Conservation (phyloP, 2,113 vertebrate species). For the Tautogolabrus adspersus region DNA sequence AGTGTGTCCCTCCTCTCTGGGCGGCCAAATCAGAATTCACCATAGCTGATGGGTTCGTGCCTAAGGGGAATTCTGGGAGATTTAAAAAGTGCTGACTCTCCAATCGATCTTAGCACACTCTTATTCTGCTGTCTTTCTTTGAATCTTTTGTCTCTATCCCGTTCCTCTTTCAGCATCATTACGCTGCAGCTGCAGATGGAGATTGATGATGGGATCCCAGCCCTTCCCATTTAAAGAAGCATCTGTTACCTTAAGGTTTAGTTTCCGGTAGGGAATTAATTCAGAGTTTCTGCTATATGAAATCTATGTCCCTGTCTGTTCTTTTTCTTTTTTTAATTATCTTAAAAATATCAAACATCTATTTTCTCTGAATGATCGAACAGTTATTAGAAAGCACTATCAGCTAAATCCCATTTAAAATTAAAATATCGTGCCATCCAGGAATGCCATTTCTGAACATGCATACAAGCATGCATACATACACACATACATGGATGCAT, state of each 20-base stretch:
- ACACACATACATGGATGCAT: constrained; percentile 13
- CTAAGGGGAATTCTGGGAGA: constrained; percentile 71
- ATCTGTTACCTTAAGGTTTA: constrained; percentile 66
- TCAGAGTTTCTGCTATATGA: constrained; percentile 37
- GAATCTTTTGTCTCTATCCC: constrained; percentile 76
- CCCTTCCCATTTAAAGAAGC: constrained; percentile 70
- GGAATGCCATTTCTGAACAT: constrained; percentile 53
- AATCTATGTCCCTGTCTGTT: constrained; percentile 44
- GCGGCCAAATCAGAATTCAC: constrained; percentile 70
- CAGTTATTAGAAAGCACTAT: constrained; percentile 26
- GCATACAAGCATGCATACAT: constrained; percentile 74
- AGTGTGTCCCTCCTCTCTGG: constrained; percentile 44
- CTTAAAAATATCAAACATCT: constrained; percentile 32
- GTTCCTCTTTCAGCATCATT: constrained; percentile 72
- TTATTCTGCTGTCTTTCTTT: constrained; percentile 71
- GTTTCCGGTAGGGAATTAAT: constrained; percentile 57
- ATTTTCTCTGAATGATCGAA: constrained; percentile 22
- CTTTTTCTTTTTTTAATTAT: constrained; percentile 37
- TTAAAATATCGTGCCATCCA: constrained; percentile 56
- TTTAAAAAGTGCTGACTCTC: constrained; percentile 78
- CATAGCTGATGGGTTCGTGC: constrained; percentile 66
- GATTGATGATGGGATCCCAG: constrained; percentile 68
- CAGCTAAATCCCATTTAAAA: constrained; percentile 52
- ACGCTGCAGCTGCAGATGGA: constrained; percentile 63
- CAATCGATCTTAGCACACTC: constrained; percentile 74